Evolutionary conservation across 2,888 invertebrate genomes (phyloP), one percentile per base, ranked within the genome.

Genomic region (Polyploca ridens): DNA sequence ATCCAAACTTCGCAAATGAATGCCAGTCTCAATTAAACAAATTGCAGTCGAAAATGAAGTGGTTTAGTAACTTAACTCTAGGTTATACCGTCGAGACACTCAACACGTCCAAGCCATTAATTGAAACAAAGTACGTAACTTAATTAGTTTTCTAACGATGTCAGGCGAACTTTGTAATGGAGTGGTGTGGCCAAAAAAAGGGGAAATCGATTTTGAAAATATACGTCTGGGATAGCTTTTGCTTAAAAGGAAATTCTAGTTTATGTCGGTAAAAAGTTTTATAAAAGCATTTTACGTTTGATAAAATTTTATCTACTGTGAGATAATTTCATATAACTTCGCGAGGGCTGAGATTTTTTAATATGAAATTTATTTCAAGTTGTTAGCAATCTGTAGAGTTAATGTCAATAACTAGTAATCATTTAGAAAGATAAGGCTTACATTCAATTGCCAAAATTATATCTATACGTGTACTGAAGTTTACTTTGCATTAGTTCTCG

Each of bases 81-180:
- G 54, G 66, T 64, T n/a, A 63, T 62, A 60, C 70, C 65, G 59
- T 58, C 33, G 66, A 67, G 66, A 70, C 63, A 65, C 49, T 67
- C 60, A 64, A 67, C 71, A 72, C 70, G 66, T 60, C 54, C n/a
- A 54, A 66, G 65, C 65, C 59, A 70, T 73, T 72, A 69, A 70
- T 75, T 72, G 69, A 73, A 73, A 75, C 66, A 67, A 73, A 73
- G 68, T 70, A 70, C 66, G 66, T 62, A 64, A 54, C 66, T 73
- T 70, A 76, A 73, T 72, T 74, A 73, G 69, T 74, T 74, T 59
- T 65, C 68, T 68, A 73, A 74, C 74, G 64, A 69, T 69, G 68
- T 68, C 63, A 63, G 35, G 49, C 62, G 64, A 68, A 69, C 65
- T 70, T n/a, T 64, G 58, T 66, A 67, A 65, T 64, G 62, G 66